Evolutionary conservation across 2,797 vertebrate genomes (phyloP).

Genomic region (Xenopus petersii): DNA sequence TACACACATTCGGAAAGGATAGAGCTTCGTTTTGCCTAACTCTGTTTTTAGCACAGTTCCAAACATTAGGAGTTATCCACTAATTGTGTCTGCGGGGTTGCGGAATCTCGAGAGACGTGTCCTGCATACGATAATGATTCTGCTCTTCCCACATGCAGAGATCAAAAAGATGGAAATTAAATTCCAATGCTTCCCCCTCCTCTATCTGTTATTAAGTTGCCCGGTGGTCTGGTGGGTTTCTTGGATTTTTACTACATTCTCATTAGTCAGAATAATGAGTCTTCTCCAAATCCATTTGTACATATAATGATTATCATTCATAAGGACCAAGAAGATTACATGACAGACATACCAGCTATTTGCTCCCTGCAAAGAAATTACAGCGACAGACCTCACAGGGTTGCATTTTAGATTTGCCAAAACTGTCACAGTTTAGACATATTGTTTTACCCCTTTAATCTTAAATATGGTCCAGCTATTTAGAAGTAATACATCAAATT

Average conservation of each 20-base stretch:
- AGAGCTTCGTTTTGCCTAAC: no score
- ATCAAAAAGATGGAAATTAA: conserved; percentile 43
- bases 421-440: no score
- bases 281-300: background rate
- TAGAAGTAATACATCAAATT: no score
- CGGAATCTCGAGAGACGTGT: conserved; percentile 29
- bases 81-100: conserved; percentile 24
- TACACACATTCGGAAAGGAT: no score
- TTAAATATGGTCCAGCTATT: no score
- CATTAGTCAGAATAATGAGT: conserved; percentile 6
- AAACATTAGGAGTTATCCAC: no score
- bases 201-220: background rate
- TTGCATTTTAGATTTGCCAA: no score
- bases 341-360: background rate
- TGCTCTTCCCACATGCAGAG: conserved; percentile 19
- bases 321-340: background rate
- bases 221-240: background rate
- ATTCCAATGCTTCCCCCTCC: background rate
- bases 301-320: background rate
- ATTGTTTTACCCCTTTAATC: no score
- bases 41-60: no score
- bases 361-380: background rate
- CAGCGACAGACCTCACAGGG: no score
- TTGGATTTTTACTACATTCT: background rate
- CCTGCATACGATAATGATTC: conserved; percentile 40